phyloP scores from a whole-genome alignment of 1,140 invertebrate species.

The Lepidotrigona ventralis region DNA sequence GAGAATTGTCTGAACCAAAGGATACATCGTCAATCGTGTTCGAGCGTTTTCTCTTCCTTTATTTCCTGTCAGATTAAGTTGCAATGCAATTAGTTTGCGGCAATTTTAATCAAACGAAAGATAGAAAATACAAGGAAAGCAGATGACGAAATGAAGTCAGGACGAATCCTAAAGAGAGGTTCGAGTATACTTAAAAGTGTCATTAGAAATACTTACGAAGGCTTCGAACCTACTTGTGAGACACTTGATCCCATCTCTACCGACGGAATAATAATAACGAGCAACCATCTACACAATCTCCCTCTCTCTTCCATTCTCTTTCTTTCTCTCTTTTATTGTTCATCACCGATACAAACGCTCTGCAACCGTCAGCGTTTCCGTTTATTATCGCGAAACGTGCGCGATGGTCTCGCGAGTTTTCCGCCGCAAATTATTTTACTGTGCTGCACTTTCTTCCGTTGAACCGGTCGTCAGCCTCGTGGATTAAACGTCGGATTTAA shows the following conservation, averaged over 20 bases:
- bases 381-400: neutral
- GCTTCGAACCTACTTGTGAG: no score
- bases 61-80: no score
- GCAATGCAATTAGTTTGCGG: no score
- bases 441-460: neutral
- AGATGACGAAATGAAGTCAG: no score
- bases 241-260: neutral
- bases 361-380: slow-evolving; percentile 6
- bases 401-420: neutral
- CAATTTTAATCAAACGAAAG: no score
- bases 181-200: no score
- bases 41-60: no score
- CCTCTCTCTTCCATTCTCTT: neutral
- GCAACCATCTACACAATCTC: neutral
- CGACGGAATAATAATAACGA: slow-evolving; percentile 38
- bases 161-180: no score
- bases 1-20: no score
- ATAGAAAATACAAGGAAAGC: no score
- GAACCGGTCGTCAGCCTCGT: neutral
- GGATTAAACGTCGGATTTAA: neutral
- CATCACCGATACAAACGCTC: slow-evolving; percentile 11
- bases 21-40: no score
- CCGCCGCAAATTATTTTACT: slow-evolving; percentile 6
- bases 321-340: neutral
- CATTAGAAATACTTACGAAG: no score